A percentile compares a stretch with the other conserved stretches of the same genome.
phyloP scores from a whole-genome alignment of 2,797 vertebrate genomes.

The Melanotaenia pygmaea region DNA sequence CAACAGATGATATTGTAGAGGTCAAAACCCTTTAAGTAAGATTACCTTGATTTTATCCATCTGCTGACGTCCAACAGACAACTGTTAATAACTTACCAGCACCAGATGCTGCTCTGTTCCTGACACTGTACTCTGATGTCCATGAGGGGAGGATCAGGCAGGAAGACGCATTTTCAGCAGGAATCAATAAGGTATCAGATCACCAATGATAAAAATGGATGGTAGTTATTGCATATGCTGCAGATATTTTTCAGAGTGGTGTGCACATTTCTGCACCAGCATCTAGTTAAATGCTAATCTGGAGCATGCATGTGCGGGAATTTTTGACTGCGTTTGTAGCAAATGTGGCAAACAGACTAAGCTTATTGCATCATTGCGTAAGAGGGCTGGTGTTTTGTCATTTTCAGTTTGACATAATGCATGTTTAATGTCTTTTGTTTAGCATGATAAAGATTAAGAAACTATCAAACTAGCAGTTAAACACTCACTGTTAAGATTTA shows the following conservation, averaged over 20 bases:
- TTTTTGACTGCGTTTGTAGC: constrained; percentile 1
- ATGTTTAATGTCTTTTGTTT: not conserved
- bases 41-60: constrained; percentile 1
- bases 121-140: constrained; percentile 18
- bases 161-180: constrained; percentile 29
- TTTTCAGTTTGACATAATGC: not conserved
- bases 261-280: constrained; percentile 1
- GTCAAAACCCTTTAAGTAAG: not conserved
- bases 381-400: constrained; percentile 26
- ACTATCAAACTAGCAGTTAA: not conserved
- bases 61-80: not conserved
- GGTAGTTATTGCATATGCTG: constrained; percentile 10
- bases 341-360: constrained; percentile 11
- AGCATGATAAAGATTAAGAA: not conserved
- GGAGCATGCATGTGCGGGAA: not conserved
- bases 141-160: constrained; percentile 13
- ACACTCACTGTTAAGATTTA: not conserved
- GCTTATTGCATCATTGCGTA: not conserved
- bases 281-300: constrained; percentile 3
- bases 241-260: constrained; percentile 18
- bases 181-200: constrained; percentile 48
- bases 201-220: constrained; percentile 12
- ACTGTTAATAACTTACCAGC: constrained; percentile 7
- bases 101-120: constrained; percentile 12
- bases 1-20: not conserved